Base-by-base conservation (phyloP, 37 sponge, comb jelly and placozoan genomes). In the Halisarca cf. caerulea region DNA sequence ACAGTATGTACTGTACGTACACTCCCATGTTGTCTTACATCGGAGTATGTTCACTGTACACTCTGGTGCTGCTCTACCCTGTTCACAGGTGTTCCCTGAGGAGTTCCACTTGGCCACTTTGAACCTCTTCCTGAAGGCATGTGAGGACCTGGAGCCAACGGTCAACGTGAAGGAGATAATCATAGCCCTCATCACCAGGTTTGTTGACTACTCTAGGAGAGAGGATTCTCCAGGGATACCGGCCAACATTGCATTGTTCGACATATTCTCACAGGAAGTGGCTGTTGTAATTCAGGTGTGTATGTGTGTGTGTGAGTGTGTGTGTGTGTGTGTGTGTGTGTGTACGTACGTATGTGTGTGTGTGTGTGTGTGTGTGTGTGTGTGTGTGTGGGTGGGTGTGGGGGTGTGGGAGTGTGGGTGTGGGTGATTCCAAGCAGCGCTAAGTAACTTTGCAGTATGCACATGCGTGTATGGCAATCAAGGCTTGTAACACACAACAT, bases 161-260 rank as follows among this genome's bases (percentile, higher is more conserved):
- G 99, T 99, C 38, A 96, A 95, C 61, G 97, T 99, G 37, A 96
- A 92, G 90, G 90, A 91, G 66, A 99, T 99, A 78, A 87, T 99
- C 43, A 95, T 96, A 37, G 84, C 95, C 2, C 91, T 96, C 51
- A 89, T 96, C 15, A 95, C 94, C 59, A 89, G 98, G 2, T 84
- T 97, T 9, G 94, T 88, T 0, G 79, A 77, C 53, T 99, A 80
- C 51, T 95, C 99, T 17, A 88, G 95, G 60, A 86, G 96, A 1
- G 82, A 85, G 0, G 99, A 99, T 82, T 58, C 86, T 27, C 84
- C 80, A 15, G 97, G 95, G 28, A 96, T 99, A 24, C 99, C 99
- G 3, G 51, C 79, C 4, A 78, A 92, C 54, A 92, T 96, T 44
- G 82, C 87, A 47, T 86, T 99, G 51, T 99, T 99, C 77, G 95